phyloP scores from a whole-genome alignment of 2,113 vertebrate genomes.

The Ceratotherium simum region DNA sequence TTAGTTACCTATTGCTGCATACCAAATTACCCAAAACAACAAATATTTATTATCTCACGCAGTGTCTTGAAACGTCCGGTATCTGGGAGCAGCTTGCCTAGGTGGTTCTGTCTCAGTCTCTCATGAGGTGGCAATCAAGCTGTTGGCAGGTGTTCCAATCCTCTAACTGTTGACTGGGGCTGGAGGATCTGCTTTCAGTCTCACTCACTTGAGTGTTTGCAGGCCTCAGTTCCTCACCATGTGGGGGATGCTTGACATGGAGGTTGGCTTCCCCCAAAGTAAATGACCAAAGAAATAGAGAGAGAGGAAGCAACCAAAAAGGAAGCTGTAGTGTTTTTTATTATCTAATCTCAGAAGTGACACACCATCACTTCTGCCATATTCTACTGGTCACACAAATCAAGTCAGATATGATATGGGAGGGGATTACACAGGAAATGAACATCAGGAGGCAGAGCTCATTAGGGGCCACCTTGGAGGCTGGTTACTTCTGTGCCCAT shows the following conservation, averaged over 20 bases:
- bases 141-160: background rate
- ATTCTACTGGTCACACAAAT: background rate
- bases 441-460: background rate
- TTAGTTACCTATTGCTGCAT: background rate
- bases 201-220: background rate
- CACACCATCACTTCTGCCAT: background rate
- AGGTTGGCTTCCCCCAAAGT: background rate
- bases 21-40: background rate
- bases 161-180: background rate
- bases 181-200: background rate
- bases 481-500: background rate
- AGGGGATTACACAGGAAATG: background rate
- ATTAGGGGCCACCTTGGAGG: background rate
- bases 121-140: background rate
- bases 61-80: background rate
- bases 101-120: background rate
- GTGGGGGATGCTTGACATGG: background rate
- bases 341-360: background rate
- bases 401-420: background rate
- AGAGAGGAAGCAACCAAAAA: background rate
- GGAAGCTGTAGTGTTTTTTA: background rate
- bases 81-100: background rate
- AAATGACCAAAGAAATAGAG: background rate
- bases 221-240: background rate
- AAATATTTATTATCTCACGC: background rate